phyloP scores from a whole-genome alignment of 2,888 invertebrate species.

The Gari tellinella region DNA sequence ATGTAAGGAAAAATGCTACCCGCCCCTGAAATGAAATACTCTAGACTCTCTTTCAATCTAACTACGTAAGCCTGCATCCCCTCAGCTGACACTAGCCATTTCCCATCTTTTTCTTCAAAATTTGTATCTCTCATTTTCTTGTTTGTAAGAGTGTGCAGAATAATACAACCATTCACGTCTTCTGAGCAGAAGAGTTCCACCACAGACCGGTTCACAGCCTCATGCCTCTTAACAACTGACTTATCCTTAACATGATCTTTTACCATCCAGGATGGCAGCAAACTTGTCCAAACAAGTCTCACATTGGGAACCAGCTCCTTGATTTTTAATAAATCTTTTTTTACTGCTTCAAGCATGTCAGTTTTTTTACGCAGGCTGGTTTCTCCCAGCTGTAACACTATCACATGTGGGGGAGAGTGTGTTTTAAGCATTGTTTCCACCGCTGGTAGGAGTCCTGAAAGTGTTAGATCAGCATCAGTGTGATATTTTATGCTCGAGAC shows the following conservation, averaged over 20 bases:
- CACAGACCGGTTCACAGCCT: slow-evolving; percentile 44
- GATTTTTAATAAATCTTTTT: slow-evolving; percentile 27
- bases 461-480: slow-evolving; percentile 42
- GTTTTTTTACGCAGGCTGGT: slow-evolving; percentile 32
- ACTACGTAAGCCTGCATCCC: slow-evolving; percentile 38
- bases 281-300: slow-evolving; percentile 37
- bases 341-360: slow-evolving; percentile 24
- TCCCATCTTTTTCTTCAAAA: slow-evolving; percentile 30
- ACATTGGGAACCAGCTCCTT: slow-evolving; percentile 42
- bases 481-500: slow-evolving; percentile 26
- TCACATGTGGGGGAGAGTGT: slow-evolving; percentile 20
- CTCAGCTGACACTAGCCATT: slow-evolving; percentile 30
- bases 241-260: neutral
- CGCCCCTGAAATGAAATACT: slow-evolving; percentile 41
- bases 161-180: slow-evolving; percentile 28
- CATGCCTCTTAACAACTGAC: slow-evolving; percentile 37
- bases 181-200: slow-evolving; percentile 36
- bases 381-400: slow-evolving; percentile 54
- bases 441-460: slow-evolving; percentile 26
- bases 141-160: too few species aligned
- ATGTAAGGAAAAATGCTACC: slow-evolving; percentile 47
- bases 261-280: slow-evolving; percentile 40
- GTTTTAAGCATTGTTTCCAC: slow-evolving; percentile 38
- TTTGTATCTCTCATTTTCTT: neutral
- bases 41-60: slow-evolving; percentile 34